Evolutionary conservation across 2,113 vertebrate species (phyloP).

Genomic region (Passer montanus): DNA sequence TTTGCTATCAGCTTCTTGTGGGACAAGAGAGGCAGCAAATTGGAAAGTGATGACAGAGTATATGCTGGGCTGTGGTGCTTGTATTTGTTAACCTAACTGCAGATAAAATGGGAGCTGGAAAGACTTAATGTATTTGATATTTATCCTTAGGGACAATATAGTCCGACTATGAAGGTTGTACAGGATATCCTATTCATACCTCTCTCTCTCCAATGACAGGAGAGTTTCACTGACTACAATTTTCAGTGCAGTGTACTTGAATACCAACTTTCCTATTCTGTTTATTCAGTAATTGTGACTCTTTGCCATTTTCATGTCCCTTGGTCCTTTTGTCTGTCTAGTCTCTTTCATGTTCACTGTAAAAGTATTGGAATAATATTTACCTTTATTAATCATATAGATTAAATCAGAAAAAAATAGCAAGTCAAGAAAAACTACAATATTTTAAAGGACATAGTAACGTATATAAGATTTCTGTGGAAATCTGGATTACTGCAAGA

Average conservation of each 20-base stretch:
- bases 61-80: neutral
- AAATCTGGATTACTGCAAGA: neutral
- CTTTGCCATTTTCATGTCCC: neutral
- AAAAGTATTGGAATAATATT: neutral
- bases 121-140: neutral
- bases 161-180: fast-evolving
- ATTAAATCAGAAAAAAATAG: neutral
- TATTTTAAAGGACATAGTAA: neutral
- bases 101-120: neutral
- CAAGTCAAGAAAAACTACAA: neutral
- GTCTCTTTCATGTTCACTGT: neutral
- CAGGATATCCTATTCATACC: neutral
- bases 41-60: neutral
- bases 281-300: neutral
- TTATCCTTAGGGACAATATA: neutral
- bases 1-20: neutral
- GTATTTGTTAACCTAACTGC: neutral
- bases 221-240: neutral
- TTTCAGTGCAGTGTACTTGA: neutral
- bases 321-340: neutral
- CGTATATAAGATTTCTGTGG: neutral
- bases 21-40: neutral
- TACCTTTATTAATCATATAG: neutral
- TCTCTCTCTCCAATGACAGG: neutral
- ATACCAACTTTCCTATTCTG: neutral